Percentiles rank a stretch among this genome's conserved stretches.
These are phyloP conservation scores for Apamea crenata DNA, from an alignment of 2,888 invertebrate species.

Conservation along the genomic window DNA sequence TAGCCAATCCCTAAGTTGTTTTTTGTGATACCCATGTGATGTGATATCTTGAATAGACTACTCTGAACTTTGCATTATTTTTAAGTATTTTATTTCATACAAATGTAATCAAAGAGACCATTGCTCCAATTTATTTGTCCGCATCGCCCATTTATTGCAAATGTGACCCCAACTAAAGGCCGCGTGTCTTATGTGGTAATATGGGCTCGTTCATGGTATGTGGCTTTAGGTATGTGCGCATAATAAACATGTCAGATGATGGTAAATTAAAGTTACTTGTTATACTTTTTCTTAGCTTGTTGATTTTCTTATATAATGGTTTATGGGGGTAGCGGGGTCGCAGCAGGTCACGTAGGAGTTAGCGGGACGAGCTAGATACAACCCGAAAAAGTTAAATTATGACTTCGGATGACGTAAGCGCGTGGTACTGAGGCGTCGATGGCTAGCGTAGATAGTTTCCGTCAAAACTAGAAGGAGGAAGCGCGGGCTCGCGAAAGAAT, in stretches of 20 bases:
- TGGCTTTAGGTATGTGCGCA: constrained; percentile 7
- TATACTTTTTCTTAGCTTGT: no score
- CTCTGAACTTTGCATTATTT: neutral
- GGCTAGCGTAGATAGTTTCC: no score
- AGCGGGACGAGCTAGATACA: no score
- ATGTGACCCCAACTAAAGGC: constrained; percentile 35
- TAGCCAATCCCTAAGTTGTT: neutral
- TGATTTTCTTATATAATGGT: no score
- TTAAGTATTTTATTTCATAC: neutral
- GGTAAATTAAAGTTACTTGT: neutral
- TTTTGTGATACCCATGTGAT: neutral
- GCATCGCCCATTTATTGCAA: neutral
- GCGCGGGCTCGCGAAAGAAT: no score
- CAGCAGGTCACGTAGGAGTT: no score
- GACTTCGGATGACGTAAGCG: no score
- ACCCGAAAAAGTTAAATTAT: no score
- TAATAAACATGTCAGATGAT: neutral
- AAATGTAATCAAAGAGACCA: constrained; percentile 3
- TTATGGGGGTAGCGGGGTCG: no score
- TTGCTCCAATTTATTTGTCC: neutral
- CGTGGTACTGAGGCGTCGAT: no score
- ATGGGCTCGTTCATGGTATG: constrained; percentile 19
- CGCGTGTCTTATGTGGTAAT: constrained; percentile 16
- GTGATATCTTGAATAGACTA: neutral
- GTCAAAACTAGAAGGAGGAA: no score